These are phyloP conservation scores for Hippocampus abdominalis DNA, from an alignment of 2,113 vertebrate genomes.

Conservation along the genomic window DNA sequence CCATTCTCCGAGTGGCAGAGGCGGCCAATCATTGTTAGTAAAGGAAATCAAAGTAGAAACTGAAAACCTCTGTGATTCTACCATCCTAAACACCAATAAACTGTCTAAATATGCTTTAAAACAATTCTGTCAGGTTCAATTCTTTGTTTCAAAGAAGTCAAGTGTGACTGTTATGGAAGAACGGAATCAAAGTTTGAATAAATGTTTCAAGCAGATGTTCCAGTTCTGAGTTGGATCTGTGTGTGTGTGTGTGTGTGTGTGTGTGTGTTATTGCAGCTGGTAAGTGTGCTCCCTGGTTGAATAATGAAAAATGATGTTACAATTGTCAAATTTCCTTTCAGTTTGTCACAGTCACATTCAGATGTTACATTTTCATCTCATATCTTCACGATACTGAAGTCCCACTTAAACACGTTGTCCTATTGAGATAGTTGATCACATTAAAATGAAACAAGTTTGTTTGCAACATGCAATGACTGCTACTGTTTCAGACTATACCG, in stretches of 20 bases:
- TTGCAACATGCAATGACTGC: not conserved
- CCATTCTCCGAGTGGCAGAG: conserved; percentile 2
- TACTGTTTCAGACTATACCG: not conserved
- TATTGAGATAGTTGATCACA: conserved; percentile 12
- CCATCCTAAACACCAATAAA: not conserved
- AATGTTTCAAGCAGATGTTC: conserved; percentile 51
- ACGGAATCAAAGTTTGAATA: conserved; percentile 29
- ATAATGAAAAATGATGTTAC: conserved; percentile 21
- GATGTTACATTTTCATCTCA: not conserved
- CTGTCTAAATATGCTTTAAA: conserved; percentile 19
- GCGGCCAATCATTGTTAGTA: not conserved
- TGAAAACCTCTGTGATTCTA: not conserved
- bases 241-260: conserved; percentile 5
- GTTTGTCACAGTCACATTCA: conserved; percentile 10
- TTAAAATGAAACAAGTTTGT: conserved; percentile 1
- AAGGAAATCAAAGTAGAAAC: not conserved
- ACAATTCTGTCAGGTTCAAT: conserved; percentile 12
- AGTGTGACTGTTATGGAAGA: conserved; percentile 13
- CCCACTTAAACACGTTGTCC: not conserved
- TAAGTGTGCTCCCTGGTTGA: conserved; percentile 12
- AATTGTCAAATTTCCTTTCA: conserved; percentile 27
- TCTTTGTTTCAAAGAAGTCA: conserved; percentile 27
- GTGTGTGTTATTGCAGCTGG: conserved; percentile 14
- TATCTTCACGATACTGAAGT: not conserved
- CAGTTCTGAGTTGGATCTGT: conserved; percentile 17